These are phyloP conservation scores for Ischnus inquisitorius DNA, from an alignment of 2,888 invertebrate species.

Conservation along the genomic window DNA sequence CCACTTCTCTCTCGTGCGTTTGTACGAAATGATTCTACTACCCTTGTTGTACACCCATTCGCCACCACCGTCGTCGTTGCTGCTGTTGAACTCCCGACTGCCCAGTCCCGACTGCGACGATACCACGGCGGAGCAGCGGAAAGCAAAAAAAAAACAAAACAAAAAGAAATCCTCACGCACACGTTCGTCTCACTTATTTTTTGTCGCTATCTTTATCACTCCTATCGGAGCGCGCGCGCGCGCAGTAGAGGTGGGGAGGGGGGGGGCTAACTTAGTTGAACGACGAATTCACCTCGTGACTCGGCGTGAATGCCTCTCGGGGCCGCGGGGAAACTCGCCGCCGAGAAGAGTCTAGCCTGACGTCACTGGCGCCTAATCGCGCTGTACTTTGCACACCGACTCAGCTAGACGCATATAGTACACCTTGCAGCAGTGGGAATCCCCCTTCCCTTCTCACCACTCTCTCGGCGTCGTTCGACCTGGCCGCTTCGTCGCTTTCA, in stretches of 20 bases:
- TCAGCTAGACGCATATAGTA: constrained; percentile 40
- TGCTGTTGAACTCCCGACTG: constrained; percentile 33
- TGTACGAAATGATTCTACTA: neutral
- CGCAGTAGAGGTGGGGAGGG: neutral
- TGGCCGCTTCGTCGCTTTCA: constrained; percentile 42
- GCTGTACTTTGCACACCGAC: constrained; percentile 73
- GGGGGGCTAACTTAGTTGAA: constrained; percentile 2
- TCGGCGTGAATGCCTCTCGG: constrained; percentile 20
- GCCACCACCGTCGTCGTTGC: constrained; percentile 35
- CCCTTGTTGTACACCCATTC: constrained; percentile 26
- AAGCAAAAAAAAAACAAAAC: neutral
- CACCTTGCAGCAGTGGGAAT: constrained; percentile 44
- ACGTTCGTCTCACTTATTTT: constrained; percentile 24
- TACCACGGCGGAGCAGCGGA: constrained; percentile 47
- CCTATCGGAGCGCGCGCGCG: constrained; percentile 37
- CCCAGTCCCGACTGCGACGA: constrained; percentile 58
- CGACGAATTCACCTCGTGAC: constrained; percentile 58
- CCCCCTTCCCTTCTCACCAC: constrained; percentile 19
- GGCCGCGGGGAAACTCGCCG: constrained; percentile 63
- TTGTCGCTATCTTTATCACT: constrained; percentile 21
- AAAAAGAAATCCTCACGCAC: constrained; percentile 17
- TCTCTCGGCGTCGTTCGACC: neutral
- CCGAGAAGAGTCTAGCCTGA: constrained; percentile 75
- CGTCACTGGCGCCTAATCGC: constrained; percentile 82
- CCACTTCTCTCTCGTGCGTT: neutral